Evolutionary conservation across 2,113 vertebrate genomes (phyloP).

Genomic region (Misgurnus mizolepis): DNA sequence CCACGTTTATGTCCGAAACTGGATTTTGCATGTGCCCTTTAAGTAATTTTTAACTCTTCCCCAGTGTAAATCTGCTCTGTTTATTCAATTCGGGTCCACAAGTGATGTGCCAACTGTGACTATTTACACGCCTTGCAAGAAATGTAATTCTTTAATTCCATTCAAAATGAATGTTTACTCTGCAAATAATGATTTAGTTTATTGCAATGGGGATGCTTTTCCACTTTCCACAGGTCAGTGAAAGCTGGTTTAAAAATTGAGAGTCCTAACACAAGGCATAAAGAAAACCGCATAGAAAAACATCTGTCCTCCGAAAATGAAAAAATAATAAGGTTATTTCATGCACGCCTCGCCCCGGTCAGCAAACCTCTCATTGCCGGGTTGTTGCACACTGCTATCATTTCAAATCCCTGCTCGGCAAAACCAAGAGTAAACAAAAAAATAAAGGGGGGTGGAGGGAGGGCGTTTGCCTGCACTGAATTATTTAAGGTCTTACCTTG

Average conservation of each 20-base stretch:
- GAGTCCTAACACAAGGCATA: neutral
- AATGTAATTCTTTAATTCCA: neutral
- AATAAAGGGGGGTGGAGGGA: neutral
- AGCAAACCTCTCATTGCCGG: slow-evolving; percentile 42
- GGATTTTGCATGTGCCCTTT: too few relatives aligned
- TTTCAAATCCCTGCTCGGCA: slow-evolving; percentile 45
- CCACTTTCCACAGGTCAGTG: neutral
- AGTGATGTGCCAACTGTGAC: too few relatives aligned
- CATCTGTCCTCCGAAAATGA: slow-evolving; percentile 32
- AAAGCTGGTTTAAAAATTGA: slow-evolving; percentile 28
- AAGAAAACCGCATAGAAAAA: neutral
- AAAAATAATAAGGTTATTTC: slow-evolving; percentile 41
- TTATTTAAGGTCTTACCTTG: slow-evolving; percentile 44
- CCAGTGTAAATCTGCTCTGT: too few relatives aligned
- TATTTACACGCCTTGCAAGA: too few relatives aligned
- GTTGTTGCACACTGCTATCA: slow-evolving; percentile 45
- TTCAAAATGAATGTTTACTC: neutral
- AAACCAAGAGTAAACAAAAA: slow-evolving; percentile 40
- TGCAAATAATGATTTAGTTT: neutral
- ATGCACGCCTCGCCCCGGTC: slow-evolving; percentile 38
- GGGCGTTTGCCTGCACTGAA: slow-evolving; percentile 17
- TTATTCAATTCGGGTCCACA: too few relatives aligned
- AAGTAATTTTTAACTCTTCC: too few relatives aligned
- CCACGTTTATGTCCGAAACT: too few relatives aligned
- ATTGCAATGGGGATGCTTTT: too few relatives aligned